Evolutionary conservation across 2,113 vertebrate genomes (phyloP).

Genomic region (Thymallus thymallus): DNA sequence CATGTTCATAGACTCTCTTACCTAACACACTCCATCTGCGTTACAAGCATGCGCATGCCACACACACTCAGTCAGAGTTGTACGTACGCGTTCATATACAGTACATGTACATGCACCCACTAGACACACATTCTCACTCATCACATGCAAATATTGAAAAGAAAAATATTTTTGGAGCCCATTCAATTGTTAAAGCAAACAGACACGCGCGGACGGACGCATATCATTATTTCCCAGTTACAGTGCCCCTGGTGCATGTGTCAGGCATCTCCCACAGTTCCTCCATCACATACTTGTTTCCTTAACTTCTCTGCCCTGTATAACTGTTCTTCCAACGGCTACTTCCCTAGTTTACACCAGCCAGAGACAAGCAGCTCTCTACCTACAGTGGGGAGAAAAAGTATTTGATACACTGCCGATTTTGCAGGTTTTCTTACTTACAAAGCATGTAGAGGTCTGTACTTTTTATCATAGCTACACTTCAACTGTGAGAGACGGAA

Average conservation of each 20-base stretch:
- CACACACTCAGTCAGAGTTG: not conserved
- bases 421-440: no score
- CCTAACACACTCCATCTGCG: not conserved
- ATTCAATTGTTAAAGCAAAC: not conserved
- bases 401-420: no score
- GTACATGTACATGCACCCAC: not conserved
- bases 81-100: not conserved
- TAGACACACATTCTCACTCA: slow-evolving; percentile 1
- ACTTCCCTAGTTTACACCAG: slow-evolving; percentile 29
- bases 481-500: no score
- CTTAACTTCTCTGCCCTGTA: not conserved
- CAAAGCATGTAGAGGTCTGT: no score
- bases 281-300: not conserved
- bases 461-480: no score
- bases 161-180: no score
- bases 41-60: not conserved
- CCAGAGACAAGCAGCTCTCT: slow-evolving; percentile 46
- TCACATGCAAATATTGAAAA: slow-evolving; percentile 1
- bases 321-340: slow-evolving; percentile 19
- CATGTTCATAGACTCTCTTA: slow-evolving; percentile 51
- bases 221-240: not conserved
- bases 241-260: not conserved
- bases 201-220: not conserved
- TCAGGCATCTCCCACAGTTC: not conserved
- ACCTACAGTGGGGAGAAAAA: no score